Evolutionary conservation across 37 sponge, comb jelly and placozoan genomes (phyloP), one percentile per base, ranked within the genome.

Genomic region (Ianthella basta): DNA sequence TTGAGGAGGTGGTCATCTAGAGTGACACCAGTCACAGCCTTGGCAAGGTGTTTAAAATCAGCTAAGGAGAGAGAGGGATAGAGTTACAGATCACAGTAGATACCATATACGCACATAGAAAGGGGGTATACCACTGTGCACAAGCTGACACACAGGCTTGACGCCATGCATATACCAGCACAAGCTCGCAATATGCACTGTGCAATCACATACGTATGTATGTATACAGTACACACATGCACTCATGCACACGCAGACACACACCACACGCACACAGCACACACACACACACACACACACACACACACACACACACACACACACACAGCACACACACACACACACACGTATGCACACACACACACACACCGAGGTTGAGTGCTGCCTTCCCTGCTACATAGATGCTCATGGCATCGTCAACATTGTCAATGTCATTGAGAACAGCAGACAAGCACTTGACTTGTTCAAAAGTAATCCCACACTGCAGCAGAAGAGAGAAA

Each of bases 401-500:
- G 88, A 95, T 89, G 59, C 90, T 63, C 25, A 95, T 86, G n/a
- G 96, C 93, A 39, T 86, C 91, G 35, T 95, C 98, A 18, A 97
- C 82, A 37, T 97, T 95, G 39, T 41, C 44, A 24, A 95, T 83
- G 15, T 61, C 30, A 40, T 93, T 90, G 29, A 92, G 84, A 29
- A 97, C 79, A 20, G 83, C 32, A 18, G 80, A 65, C 60, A 94
- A 92, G 1, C 60, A 50, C 60, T 88, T 75, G 15, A 91, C 90
- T 27, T 97, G 90, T 12, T 89, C 88, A 83, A 95, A 97, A 53
- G 93, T 84, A 18, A 97, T 84, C 18, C 97, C 95, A 12, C 36
- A 13, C 73, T 72, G 19, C 20, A 32, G 39, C 14, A n/a, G n/a
- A n/a, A n/a, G n/a, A 16, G 66, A 16, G 23, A 30, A 16, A 16